Evolutionary conservation across 2,888 invertebrate species (phyloP).

Genomic region (Leptarthrus brevirostris): DNA sequence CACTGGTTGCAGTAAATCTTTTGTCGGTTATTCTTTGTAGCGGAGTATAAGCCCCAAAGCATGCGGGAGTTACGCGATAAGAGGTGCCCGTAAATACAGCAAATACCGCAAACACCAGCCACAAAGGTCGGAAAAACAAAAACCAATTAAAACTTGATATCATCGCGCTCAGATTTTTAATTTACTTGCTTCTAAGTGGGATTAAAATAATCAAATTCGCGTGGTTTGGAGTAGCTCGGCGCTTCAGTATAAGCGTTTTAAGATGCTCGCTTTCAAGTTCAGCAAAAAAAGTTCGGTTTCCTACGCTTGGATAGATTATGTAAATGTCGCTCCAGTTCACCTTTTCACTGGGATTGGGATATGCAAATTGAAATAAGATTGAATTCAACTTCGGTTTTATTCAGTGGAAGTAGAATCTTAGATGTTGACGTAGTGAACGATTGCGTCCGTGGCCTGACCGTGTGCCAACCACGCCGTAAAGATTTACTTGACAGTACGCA

Average conservation of each 20-base stretch:
- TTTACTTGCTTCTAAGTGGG: neutral
- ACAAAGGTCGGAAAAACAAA: neutral
- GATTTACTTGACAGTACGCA: slow-evolving; percentile 14
- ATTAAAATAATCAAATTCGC: too few relatives aligned
- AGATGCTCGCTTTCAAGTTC: neutral
- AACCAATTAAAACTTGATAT: slow-evolving; percentile 26
- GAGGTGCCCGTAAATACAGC: neutral
- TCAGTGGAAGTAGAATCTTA: neutral
- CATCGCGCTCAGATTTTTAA: neutral
- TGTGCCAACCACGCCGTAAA: slow-evolving; percentile 23
- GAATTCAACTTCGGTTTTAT: neutral
- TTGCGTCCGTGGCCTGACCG: slow-evolving; percentile 29
- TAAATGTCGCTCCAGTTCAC: slow-evolving; percentile 29
- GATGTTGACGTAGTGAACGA: neutral
- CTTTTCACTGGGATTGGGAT: neutral
- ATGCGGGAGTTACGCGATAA: slow-evolving; percentile 33
- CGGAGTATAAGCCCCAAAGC: neutral
- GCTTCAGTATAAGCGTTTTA: too few relatives aligned
- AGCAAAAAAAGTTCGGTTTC: neutral
- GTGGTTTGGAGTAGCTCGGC: too few relatives aligned
- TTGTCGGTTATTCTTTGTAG: neutral
- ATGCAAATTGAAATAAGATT: too few relatives aligned
- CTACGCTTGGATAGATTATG: slow-evolving; percentile 14
- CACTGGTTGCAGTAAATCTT: too few relatives aligned
- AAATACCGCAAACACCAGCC: too few relatives aligned